A percentile compares a stretch with the other conserved stretches of the same genome.
Evolutionary conservation across 2,888 invertebrate species (phyloP).

Genomic region (Apamea crenata): DNA sequence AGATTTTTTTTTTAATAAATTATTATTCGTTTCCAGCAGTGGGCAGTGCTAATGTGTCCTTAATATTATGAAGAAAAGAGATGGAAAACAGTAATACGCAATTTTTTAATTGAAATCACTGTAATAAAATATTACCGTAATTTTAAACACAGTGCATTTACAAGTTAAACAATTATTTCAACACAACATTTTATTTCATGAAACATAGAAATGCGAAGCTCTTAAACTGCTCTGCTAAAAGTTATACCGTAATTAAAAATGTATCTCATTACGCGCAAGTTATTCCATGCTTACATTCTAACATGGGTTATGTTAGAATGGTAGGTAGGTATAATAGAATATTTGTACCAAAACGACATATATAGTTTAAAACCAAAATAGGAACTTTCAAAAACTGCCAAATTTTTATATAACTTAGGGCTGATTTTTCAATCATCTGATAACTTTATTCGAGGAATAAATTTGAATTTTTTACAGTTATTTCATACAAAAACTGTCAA

Average conservation of each 20-base stretch:
- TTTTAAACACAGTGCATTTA: background rate
- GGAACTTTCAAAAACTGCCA: background rate
- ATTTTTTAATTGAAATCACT: background rate
- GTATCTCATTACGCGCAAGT: constrained; percentile 8
- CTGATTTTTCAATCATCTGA: no score
- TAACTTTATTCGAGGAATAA: no score
- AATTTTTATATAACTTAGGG: background rate
- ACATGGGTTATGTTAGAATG: background rate
- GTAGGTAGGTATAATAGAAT: background rate
- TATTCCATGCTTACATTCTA: background rate
- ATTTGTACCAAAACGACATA: background rate
- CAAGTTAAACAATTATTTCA: background rate
- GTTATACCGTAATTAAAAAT: constrained; percentile 24
- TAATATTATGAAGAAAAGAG: background rate
- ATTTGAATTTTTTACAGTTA: no score
- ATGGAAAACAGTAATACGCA: background rate
- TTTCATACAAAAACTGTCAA: no score
- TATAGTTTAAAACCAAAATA: no score
- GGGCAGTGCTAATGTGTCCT: background rate
- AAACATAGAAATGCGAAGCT: background rate
- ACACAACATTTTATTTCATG: constrained; percentile 8
- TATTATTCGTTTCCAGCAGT: background rate
- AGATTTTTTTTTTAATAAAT: background rate
- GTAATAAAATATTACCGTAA: background rate
- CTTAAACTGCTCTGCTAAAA: constrained; percentile 13